Conservation (phyloP, 1,140 invertebrate genomes). For the Diorhabda carinulata region DNA sequence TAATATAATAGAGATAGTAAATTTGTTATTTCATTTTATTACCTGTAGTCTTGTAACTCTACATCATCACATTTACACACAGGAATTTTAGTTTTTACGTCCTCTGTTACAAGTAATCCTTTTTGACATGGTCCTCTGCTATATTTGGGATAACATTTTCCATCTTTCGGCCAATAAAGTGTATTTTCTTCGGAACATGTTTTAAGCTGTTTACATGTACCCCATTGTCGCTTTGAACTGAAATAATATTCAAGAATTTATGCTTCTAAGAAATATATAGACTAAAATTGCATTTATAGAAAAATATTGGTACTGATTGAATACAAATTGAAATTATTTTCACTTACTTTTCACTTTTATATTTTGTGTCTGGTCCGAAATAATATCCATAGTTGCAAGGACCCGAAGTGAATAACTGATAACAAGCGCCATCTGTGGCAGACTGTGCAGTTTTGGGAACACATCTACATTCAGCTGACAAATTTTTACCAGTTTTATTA, state of each 20-base stretch:
- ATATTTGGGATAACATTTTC: slow-evolving; percentile 64
- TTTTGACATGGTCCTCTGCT: slow-evolving; percentile 70
- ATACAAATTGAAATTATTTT: not conserved
- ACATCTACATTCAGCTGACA: slow-evolving; percentile 71
- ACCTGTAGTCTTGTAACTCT: slow-evolving; percentile 25
- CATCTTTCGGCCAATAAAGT: slow-evolving; percentile 68
- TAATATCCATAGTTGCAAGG: slow-evolving; percentile 68
- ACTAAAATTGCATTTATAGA: not conserved
- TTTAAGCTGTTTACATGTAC: slow-evolving; percentile 62
- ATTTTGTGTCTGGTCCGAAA: slow-evolving; percentile 58
- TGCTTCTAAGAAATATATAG: no score
- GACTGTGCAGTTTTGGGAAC: slow-evolving; percentile 70
- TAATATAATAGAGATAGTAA: not conserved
- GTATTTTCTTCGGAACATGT: slow-evolving; percentile 57
- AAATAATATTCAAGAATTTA: slow-evolving; percentile 14
- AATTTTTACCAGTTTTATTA: slow-evolving; percentile 51
- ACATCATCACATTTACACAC: slow-evolving; percentile 25
- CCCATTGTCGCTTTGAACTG: slow-evolving; percentile 56
- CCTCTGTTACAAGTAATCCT: slow-evolving; percentile 61
- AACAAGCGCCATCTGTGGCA: slow-evolving; percentile 55
- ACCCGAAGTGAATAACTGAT: slow-evolving; percentile 65
- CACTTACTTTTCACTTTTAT: slow-evolving; percentile 32
- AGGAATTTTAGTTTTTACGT: slow-evolving; percentile 37
- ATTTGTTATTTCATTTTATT: not conserved
- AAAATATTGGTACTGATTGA: not conserved